Percentiles rank a stretch among this genome's conserved stretches.
Conservation (phyloP, 2,113 vertebrate species). For the Pheucticus melanocephalus region DNA sequence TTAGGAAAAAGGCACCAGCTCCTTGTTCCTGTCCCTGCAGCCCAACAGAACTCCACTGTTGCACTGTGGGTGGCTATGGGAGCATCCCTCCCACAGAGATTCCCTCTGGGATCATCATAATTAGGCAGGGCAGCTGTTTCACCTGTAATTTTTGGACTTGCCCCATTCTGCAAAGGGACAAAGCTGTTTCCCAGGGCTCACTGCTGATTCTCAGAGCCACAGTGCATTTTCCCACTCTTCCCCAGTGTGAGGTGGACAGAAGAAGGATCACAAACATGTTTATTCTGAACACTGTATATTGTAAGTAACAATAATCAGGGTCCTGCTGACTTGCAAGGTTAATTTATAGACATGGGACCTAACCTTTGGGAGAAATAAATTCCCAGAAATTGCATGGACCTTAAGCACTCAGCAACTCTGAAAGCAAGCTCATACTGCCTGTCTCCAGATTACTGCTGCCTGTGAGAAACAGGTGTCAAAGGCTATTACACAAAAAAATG, state of each 20-base stretch:
- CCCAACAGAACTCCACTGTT: background rate
- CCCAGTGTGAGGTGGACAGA: background rate
- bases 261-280: background rate
- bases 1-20: background rate
- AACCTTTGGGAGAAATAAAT: background rate
- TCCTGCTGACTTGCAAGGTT: background rate
- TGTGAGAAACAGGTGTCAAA: background rate
- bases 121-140: background rate
- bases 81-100: background rate
- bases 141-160: background rate
- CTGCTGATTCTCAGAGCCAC: background rate
- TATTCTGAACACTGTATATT: background rate
- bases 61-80: too few species aligned
- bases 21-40: background rate
- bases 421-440: background rate
- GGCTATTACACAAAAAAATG: background rate
- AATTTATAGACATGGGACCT: background rate
- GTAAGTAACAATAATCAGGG: background rate
- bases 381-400: background rate
- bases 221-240: background rate
- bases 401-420: background rate
- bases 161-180: background rate
- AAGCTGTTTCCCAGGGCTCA: background rate
- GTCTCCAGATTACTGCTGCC: background rate
- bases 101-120: accelerated